Percentiles rank a stretch among this genome's conserved stretches.
Evolutionary conservation across 2,797 vertebrate species (phyloP).

Genomic region (Amblyopsis hoosieri): DNA sequence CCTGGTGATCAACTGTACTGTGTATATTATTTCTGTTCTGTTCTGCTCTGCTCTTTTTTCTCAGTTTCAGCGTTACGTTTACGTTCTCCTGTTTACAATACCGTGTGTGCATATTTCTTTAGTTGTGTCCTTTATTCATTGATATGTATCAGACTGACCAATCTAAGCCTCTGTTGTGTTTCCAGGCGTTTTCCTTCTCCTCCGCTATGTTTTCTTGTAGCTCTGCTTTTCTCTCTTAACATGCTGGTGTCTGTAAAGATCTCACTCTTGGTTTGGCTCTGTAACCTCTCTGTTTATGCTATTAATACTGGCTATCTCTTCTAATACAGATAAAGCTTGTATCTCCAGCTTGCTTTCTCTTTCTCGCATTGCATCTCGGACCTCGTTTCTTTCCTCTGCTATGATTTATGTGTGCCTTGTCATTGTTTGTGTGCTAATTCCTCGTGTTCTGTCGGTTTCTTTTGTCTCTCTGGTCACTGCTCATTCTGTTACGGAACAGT

Average conservation of each 20-base stretch:
- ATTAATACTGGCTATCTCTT: constrained; percentile 77
- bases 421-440: constrained; percentile 50
- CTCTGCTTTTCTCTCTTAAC: constrained; percentile 53
- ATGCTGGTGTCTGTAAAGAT: constrained; percentile 77
- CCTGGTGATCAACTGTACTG: constrained; percentile 67
- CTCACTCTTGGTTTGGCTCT: constrained; percentile 72
- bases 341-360: constrained; percentile 61
- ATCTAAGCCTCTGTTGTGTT: constrained; percentile 80
- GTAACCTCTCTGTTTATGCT: constrained; percentile 78
- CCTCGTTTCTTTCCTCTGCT: constrained; percentile 55
- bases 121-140: constrained; percentile 71
- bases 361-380: constrained; percentile 51
- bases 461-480: constrained; percentile 42
- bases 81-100: constrained; percentile 65
- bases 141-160: constrained; percentile 76
- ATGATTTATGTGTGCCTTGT: constrained; percentile 59
- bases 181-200: constrained; percentile 71
- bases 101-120: constrained; percentile 64
- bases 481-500: constrained; percentile 58
- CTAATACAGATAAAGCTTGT: constrained; percentile 65
- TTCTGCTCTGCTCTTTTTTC: constrained; percentile 54
- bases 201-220: constrained; percentile 40
- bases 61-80: constrained; percentile 62
- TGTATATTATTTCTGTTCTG: constrained; percentile 65
- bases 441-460: constrained; percentile 42